These are phyloP conservation scores for Drosophila novamexicana DNA, from an alignment of 1,140 invertebrate genomes.

Conservation along the genomic window DNA sequence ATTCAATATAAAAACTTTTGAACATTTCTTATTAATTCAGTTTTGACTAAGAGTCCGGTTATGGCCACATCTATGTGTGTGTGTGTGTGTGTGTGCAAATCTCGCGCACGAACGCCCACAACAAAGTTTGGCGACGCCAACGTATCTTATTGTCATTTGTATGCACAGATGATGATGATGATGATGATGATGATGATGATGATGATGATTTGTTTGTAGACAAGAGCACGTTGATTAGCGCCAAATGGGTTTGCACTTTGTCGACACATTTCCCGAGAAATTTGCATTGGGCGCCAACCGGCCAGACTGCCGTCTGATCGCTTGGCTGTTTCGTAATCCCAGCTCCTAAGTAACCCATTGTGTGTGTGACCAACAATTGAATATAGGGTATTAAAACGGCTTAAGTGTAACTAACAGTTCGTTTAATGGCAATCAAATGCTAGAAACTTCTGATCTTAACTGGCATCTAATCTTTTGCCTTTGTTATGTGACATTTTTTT, in stretches of 20 bases:
- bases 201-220: constrained; percentile 34
- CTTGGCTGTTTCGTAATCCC: constrained; percentile 18
- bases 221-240: constrained; percentile 58
- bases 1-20: not conserved
- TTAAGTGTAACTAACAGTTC: constrained; percentile 2
- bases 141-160: constrained; percentile 54
- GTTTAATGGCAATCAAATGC: constrained; percentile 8
- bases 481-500: not conserved
- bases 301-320: constrained; percentile 5
- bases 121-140: constrained; percentile 34
- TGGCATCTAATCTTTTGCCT: not conserved
- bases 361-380: not conserved
- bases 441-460: not conserved
- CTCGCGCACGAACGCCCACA: constrained; percentile 32
- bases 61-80: not conserved
- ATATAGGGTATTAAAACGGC: constrained; percentile 6
- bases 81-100: constrained; percentile 5
- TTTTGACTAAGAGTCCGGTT: constrained; percentile 23
- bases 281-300: constrained; percentile 36
- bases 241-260: constrained; percentile 59
- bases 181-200: constrained; percentile 24
- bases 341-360: constrained; percentile 11
- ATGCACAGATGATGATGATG: constrained; percentile 25
- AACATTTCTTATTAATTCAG: constrained; percentile 34
- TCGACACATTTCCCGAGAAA: constrained; percentile 44